Conservation (phyloP, 2,113 vertebrate species). For the Mobula birostris region DNA sequence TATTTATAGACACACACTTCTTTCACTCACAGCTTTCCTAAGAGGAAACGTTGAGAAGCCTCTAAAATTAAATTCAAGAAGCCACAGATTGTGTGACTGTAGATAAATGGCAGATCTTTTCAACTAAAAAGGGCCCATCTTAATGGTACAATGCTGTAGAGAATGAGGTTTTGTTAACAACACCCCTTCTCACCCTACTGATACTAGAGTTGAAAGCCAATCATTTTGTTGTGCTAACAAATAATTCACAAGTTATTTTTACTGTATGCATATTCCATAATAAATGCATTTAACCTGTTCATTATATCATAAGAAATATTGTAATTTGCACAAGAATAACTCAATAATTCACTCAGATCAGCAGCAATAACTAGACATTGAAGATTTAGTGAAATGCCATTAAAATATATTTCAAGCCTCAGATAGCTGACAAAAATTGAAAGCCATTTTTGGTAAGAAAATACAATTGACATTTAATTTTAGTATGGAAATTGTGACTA, state of each 20-base stretch:
- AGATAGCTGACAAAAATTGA: background rate
- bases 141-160: background rate
- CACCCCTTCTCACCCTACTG: too few species aligned
- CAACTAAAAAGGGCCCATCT: background rate
- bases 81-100: background rate
- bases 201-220: background rate
- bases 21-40: background rate
- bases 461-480: background rate
- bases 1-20: background rate
- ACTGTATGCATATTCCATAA: background rate
- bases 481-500: background rate
- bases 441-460: background rate
- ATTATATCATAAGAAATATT: background rate
- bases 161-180: background rate
- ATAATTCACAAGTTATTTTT: background rate
- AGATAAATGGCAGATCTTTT: background rate
- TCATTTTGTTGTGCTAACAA: background rate
- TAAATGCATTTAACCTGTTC: background rate
- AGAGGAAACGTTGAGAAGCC: background rate
- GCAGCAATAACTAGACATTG: background rate
- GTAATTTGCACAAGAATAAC: background rate
- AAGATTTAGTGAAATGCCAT: background rate
- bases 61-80: background rate
- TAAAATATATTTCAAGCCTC: slow-evolving; percentile 1
- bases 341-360: background rate